A percentile compares a stretch with the other conserved stretches of the same genome.
Evolutionary conservation across 2,797 vertebrate genomes (phyloP).

Genomic region (Pseudochromis fuscus): DNA sequence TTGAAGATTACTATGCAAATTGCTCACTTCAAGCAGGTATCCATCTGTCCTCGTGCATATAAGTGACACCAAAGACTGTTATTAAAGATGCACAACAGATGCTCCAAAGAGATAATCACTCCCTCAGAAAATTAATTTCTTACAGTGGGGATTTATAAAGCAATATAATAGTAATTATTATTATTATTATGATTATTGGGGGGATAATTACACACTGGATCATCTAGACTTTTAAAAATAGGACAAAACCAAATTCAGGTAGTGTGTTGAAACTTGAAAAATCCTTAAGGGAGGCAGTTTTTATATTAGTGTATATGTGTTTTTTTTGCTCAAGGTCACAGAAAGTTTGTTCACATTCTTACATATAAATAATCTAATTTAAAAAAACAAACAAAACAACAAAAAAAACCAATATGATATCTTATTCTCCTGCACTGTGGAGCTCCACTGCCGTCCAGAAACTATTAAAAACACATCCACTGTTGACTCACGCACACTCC

Average conservation of each 20-base stretch:
- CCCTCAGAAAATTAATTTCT: not conserved
- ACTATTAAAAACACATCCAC: not conserved
- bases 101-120: constrained; percentile 10
- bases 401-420: not conserved
- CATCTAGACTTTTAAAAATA: not conserved
- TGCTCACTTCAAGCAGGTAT: constrained; percentile 4
- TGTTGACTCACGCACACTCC: not conserved
- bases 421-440: no score
- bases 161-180: not conserved
- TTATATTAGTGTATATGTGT: not conserved
- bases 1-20: constrained; percentile 15
- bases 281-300: not conserved
- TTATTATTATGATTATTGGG: not conserved
- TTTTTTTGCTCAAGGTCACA: constrained; percentile 1
- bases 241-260: not conserved
- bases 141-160: not conserved
- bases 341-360: not conserved
- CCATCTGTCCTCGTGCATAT: not conserved
- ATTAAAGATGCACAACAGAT: not conserved
- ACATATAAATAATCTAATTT: no score
- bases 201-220: not conserved
- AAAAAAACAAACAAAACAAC: no score
- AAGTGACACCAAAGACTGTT: constrained; percentile 33
- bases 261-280: not conserved
- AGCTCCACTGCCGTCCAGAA: not conserved